These are phyloP conservation scores for Nymphalis io DNA, from an alignment of 1,140 invertebrate species.

Conservation along the genomic window DNA sequence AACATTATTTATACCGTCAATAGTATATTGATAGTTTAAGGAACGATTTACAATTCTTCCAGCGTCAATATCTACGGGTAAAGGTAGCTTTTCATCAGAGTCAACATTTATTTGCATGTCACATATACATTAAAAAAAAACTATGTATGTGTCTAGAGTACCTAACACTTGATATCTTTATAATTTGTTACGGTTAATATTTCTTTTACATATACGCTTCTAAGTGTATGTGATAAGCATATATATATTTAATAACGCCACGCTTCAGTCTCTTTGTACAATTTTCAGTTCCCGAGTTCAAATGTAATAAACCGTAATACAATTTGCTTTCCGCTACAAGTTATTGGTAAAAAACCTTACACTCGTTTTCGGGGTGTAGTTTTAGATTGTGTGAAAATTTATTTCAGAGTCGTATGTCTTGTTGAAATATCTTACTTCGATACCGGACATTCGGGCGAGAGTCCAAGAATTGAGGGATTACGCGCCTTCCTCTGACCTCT, in stretches of 20 bases:
- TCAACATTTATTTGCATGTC: too few relatives aligned
- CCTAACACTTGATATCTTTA: too few relatives aligned
- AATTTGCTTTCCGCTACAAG: slow-evolving; percentile 22
- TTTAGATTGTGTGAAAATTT: slow-evolving; percentile 62
- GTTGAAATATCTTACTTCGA: slow-evolving; percentile 49
- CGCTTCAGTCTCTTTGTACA: not conserved
- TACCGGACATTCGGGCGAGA: slow-evolving; percentile 35
- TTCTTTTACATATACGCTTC: too few relatives aligned
- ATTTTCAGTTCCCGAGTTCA: slow-evolving; percentile 30
- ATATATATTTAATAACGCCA: not conserved
- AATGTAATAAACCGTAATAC: slow-evolving; percentile 32
- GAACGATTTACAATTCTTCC: too few relatives aligned
- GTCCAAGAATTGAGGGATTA: slow-evolving; percentile 33
- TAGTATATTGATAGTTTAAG: too few relatives aligned
- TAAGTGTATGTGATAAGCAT: too few relatives aligned
- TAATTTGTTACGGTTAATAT: too few relatives aligned
- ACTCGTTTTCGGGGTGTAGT: slow-evolving; percentile 16
- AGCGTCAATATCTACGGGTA: too few relatives aligned
- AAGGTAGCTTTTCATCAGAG: too few relatives aligned
- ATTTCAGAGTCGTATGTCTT: slow-evolving; percentile 49
- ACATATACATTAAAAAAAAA: too few relatives aligned
- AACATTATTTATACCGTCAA: too few relatives aligned
- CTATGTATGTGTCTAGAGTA: too few relatives aligned
- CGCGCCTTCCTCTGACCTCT: slow-evolving; percentile 21
- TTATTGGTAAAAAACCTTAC: slow-evolving; percentile 29